Evolutionary conservation across 2,113 vertebrate genomes (phyloP), one percentile per base, ranked within the genome.

Genomic region (Atrichornis clamosus): DNA sequence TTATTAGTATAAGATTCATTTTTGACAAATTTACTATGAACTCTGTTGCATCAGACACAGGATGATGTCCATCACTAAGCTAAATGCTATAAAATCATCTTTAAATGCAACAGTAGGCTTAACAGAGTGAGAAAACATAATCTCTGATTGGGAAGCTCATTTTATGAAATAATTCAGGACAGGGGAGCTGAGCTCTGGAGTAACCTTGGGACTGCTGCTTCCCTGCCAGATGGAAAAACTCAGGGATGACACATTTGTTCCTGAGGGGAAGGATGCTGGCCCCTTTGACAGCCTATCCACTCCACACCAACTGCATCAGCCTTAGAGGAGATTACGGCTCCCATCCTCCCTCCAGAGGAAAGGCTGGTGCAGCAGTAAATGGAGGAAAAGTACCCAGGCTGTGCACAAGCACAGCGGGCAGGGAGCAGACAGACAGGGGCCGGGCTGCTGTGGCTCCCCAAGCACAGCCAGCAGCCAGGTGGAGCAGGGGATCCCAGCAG

Each of bases 171-270:
- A 88, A 76, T 70, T 81, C 24, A 76, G 69, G 75, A 75, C 80
- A 63, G 64, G 4, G 19, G 16, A 88, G 58, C 16, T 30, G 55
- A 95, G 68, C 33, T 84, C 58, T 73, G 58, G 55, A 74, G 42
- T 82, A 67, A 84, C 42, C 39, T 92, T 1, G 0, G 75, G 83
- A 67, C 37, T 69, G 35, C 77, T 53, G 52, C n/a, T 93, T 93
- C 62, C 50, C 46, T 77, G 62, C 12, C 93, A 87, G 76, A 93
- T 79, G 76, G 65, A 74, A 95, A 87, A 94, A 20, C 70, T 87
- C 80, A 63, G 41, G 76, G 76, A 79, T 2, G 20, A 82, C 49
- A 89, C 0, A 1, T 89, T 82, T n/a, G 20, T 14, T 88, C 27
- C 56, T 20, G 3, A 7, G 3, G 79, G 35, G 42, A 82, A 84